Evolutionary conservation across 2,888 invertebrate species (phyloP).

Genomic region (Drosophila testacea): DNA sequence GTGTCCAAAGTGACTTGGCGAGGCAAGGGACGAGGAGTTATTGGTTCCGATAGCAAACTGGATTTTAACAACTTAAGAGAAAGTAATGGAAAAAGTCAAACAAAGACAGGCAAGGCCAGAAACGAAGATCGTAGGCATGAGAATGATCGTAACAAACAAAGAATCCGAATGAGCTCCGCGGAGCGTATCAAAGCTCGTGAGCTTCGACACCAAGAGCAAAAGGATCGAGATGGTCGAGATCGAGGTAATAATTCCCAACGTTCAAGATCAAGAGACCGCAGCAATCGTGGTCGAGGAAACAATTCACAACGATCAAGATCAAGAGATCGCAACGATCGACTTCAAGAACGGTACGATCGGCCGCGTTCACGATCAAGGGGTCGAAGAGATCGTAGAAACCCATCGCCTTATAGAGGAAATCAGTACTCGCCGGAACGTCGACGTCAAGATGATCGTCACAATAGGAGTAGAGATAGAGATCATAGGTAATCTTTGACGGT

Average conservation of each 20-base stretch:
- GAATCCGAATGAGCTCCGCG: slow-evolving; percentile 42
- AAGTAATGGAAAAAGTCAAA: slow-evolving; percentile 22
- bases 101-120: slow-evolving; percentile 3
- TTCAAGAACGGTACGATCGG: background rate
- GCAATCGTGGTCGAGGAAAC: background rate
- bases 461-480: slow-evolving; percentile 29
- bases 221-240: slow-evolving; percentile 29
- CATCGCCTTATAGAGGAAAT: slow-evolving; percentile 26
- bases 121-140: background rate
- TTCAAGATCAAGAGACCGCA: slow-evolving; percentile 28
- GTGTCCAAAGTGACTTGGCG: slow-evolving; percentile 97
- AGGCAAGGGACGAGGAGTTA: slow-evolving; percentile 93
- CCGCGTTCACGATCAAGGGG: slow-evolving; percentile 15
- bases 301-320: slow-evolving; percentile 28
- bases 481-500: slow-evolving; percentile 48
- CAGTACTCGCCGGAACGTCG: slow-evolving; percentile 34
- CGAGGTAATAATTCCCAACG: slow-evolving; percentile 10
- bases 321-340: slow-evolving; percentile 1
- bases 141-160: slow-evolving; percentile 11
- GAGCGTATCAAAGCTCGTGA: slow-evolving; percentile 72
- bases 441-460: slow-evolving; percentile 22
- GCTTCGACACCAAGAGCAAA: slow-evolving; percentile 71
- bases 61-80: slow-evolving; percentile 80
- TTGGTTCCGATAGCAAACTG: slow-evolving; percentile 66
- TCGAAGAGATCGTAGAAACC: slow-evolving; percentile 15